Percentiles rank a stretch among this genome's conserved stretches.
Evolutionary conservation across 1,140 invertebrate species (phyloP).

Genomic region (Diorhabda sublineata): DNA sequence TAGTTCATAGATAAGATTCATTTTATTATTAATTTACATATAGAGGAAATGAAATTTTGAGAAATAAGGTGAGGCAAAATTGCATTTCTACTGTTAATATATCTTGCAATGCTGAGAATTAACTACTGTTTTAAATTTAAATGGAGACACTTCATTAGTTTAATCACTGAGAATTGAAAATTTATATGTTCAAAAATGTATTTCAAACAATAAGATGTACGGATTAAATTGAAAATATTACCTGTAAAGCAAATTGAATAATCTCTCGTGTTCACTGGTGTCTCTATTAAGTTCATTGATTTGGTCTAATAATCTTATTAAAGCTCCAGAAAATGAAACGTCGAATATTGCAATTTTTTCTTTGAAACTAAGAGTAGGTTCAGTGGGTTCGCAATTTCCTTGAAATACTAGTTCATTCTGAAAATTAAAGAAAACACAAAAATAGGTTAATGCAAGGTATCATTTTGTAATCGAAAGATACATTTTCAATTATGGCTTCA

Average conservation of each 20-base stretch:
- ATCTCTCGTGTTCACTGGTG: slow-evolving; percentile 42
- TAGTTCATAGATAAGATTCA: no score
- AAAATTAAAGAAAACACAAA: slow-evolving; percentile 3
- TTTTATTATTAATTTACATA: no score
- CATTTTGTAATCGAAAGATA: background rate
- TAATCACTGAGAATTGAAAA: no score
- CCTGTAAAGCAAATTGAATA: slow-evolving; percentile 46
- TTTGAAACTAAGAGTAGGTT: slow-evolving; percentile 36
- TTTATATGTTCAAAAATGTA: no score
- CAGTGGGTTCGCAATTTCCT: slow-evolving; percentile 8
- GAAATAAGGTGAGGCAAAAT: no score
- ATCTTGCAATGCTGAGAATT: no score
- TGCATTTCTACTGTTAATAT: no score
- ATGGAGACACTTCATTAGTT: no score
- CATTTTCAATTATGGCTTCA: background rate
- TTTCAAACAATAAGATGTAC: no score
- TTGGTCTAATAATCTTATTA: slow-evolving; percentile 40
- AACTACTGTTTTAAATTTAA: no score
- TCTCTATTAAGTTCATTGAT: slow-evolving; percentile 43
- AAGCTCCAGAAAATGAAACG: slow-evolving; percentile 37
- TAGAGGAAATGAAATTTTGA: no score
- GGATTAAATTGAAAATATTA: slow-evolving; percentile 12
- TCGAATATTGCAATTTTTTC: slow-evolving; percentile 40
- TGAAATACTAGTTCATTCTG: slow-evolving; percentile 17
- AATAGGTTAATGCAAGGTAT: no score